phyloP scores from a whole-genome alignment of 2,797 vertebrate species.

The Phoeniculus purpureus region DNA sequence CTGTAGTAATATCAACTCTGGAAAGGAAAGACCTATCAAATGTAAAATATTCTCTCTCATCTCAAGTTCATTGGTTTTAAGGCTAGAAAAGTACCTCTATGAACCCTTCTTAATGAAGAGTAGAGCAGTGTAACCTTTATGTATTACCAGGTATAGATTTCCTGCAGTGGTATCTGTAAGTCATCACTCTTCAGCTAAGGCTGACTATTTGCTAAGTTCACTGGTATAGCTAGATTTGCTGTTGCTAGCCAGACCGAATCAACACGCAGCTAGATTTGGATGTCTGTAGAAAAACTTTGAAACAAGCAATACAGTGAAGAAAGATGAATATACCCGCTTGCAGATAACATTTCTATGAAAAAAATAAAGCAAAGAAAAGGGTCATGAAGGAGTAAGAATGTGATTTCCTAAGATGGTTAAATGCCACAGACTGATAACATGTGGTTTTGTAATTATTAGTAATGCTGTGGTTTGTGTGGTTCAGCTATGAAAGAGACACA shows the following conservation, averaged over 20 bases:
- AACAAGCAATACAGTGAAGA: not conserved
- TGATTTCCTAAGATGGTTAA: not conserved
- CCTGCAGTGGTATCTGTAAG: not conserved
- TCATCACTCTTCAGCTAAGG: not conserved
- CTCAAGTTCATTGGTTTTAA: not conserved
- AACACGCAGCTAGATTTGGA: not conserved
- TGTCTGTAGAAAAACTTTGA: not conserved
- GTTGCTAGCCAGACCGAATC: not conserved
- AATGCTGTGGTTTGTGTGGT: not conserved
- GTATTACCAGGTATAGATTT: not conserved
- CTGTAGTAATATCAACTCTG: not conserved
- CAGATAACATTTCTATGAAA: not conserved
- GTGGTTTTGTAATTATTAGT: not conserved
- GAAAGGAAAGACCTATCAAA: not conserved
- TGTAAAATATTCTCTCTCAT: not conserved
- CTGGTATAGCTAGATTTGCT: not conserved
- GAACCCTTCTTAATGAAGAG: not conserved
- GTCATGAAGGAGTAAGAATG: not conserved
- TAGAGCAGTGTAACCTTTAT: not conserved
- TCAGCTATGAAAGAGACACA: not conserved
- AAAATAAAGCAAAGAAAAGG: not conserved
- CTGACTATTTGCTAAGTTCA: not conserved
- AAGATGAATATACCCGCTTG: fast-evolving
- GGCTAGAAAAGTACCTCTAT: not conserved
- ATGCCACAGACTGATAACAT: not conserved